Percentiles rank a stretch among this genome's conserved stretches.
phyloP scores from a whole-genome alignment of 2,113 vertebrate genomes.

The Mystacornis crossleyi region DNA sequence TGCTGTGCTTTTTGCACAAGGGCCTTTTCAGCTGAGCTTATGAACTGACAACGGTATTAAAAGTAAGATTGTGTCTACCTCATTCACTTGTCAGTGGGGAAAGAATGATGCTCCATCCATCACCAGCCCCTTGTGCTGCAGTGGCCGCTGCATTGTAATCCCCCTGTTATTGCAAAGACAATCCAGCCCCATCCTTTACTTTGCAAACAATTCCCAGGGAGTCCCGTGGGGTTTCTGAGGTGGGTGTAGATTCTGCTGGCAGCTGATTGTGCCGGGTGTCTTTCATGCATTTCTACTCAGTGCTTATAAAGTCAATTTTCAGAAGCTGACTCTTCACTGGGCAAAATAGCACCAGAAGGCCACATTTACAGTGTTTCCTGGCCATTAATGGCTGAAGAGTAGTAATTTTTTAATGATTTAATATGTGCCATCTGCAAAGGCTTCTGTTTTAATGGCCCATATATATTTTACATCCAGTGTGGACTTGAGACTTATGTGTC shows the following conservation, averaged over 20 bases:
- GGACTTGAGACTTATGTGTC: not conserved
- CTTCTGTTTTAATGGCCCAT: not conserved
- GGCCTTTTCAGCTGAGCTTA: not conserved
- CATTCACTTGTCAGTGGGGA: not conserved
- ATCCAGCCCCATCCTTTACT: not conserved
- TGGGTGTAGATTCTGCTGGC: conserved; percentile 1
- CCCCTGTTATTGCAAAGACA: not conserved
- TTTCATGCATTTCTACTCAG: not conserved
- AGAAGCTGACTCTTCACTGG: not conserved
- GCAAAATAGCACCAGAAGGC: not conserved
- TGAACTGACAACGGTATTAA: not conserved
- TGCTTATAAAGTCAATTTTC: not conserved
- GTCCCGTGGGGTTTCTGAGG: not conserved
- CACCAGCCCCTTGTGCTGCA: not conserved
- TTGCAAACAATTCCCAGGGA: conserved; percentile 23
- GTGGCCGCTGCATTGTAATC: not conserved
- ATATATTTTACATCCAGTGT: not conserved
- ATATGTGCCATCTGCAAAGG: not conserved
- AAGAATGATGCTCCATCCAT: conserved; percentile 7
- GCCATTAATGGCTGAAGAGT: not conserved
- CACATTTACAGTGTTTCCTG: not conserved
- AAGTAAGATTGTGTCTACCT: not conserved
- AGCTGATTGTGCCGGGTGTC: not conserved
- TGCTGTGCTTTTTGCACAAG: not conserved
- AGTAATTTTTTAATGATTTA: conserved; percentile 4